Conservation (phyloP, 2,797 vertebrate genomes). For the Smutsia temminckii region DNA sequence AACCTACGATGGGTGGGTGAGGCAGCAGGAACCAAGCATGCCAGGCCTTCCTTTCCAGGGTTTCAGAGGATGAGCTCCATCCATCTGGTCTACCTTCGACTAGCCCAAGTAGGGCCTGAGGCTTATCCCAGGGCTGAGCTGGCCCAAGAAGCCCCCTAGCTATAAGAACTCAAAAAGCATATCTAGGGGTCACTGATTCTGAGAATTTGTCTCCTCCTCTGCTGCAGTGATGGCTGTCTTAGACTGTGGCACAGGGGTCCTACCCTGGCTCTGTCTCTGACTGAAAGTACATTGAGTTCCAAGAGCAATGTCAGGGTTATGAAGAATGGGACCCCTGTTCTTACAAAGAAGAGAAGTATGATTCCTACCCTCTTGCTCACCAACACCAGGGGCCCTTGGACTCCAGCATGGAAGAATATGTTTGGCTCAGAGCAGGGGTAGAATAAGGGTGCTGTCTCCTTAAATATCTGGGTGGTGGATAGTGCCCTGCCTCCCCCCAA, state of each 20-base stretch:
- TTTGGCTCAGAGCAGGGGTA: not conserved
- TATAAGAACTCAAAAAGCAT: not conserved
- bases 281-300: conserved; percentile 25
- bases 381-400: not conserved
- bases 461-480: conserved; percentile 35
- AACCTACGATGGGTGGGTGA: not conserved
- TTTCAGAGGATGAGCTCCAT: not conserved
- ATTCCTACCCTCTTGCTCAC: not conserved
- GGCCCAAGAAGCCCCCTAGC: not conserved
- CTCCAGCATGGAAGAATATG: not conserved
- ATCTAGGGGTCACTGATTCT: not conserved
- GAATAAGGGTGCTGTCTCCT: conserved; percentile 52
- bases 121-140: not conserved
- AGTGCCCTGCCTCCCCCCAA: not conserved
- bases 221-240: not conserved
- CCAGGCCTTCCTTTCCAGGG: not conserved
- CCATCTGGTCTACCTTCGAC: not conserved
- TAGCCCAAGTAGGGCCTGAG: not conserved
- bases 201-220: not conserved
- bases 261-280: not conserved
- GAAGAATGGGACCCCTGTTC: not conserved
- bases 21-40: not conserved
- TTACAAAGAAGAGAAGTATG: not conserved
- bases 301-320: conserved; percentile 28
- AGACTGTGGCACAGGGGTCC: not conserved